phyloP scores from a whole-genome alignment of 2,113 vertebrate species.

The Corythaixoides concolor region DNA sequence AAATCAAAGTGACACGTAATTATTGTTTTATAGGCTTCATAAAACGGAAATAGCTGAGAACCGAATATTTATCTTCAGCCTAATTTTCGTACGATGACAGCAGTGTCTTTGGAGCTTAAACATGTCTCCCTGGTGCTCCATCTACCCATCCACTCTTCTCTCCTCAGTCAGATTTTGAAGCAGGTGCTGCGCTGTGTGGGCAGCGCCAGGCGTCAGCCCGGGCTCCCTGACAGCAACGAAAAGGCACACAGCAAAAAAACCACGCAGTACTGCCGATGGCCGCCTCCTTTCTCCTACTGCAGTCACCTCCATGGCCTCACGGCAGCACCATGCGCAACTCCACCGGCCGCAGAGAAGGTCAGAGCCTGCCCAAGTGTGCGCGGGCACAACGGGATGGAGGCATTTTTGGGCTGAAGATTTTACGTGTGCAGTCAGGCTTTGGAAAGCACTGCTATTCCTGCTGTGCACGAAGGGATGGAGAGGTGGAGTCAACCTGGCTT shows the following conservation, averaged over 20 bases:
- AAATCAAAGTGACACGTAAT: background rate
- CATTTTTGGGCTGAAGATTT: rapidly evolving
- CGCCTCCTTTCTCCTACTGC: background rate
- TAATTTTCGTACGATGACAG: rapidly evolving
- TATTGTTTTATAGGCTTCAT: background rate
- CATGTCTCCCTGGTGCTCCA: background rate
- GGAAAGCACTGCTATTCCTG: background rate
- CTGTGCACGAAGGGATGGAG: background rate
- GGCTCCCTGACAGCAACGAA: background rate
- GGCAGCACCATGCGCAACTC: background rate
- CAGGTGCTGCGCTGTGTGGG: background rate
- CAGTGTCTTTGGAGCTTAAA: rapidly evolving
- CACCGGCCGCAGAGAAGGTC: background rate
- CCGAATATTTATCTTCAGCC: background rate
- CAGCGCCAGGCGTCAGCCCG: background rate
- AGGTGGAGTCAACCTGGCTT: no score
- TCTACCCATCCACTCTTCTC: background rate
- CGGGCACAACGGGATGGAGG: rapidly evolving
- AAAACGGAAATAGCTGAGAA: background rate
- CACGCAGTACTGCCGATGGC: rapidly evolving
- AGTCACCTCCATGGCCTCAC: rapidly evolving
- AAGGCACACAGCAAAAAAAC: background rate
- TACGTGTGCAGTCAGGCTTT: background rate
- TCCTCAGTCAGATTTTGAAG: background rate
- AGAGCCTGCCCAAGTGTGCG: rapidly evolving